phyloP scores from a whole-genome alignment of 1,140 invertebrate genomes.

The Leptestheria dahalacensis region DNA sequence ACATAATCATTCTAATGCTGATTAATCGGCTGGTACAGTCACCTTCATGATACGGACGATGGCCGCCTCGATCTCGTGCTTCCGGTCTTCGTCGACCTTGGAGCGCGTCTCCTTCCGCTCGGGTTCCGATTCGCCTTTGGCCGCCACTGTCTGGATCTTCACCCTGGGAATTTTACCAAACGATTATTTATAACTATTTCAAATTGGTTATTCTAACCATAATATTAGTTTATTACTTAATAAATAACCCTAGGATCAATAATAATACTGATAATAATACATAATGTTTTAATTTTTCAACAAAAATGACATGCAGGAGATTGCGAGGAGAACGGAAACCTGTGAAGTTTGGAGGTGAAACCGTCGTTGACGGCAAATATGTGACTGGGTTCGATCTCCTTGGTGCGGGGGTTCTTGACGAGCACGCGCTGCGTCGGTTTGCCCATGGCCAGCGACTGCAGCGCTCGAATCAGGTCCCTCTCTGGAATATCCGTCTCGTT shows the following conservation, averaged over 20 bases:
- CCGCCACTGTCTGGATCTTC: constrained; percentile 86
- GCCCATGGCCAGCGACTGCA: constrained; percentile 94
- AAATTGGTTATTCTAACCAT: neutral
- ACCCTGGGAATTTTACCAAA: constrained; percentile 45
- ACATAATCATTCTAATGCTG: neutral
- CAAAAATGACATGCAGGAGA: too few species aligned
- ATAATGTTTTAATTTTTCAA: too few species aligned
- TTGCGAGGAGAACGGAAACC: constrained; percentile 33
- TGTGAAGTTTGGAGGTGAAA: constrained; percentile 92
- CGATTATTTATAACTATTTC: neutral
- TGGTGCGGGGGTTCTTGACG: constrained; percentile 83
- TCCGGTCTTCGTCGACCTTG: constrained; percentile 97
- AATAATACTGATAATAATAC: too few species aligned
- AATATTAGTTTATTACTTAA: neutral
- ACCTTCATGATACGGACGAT: constrained; percentile 99
- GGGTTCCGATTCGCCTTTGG: constrained; percentile 95
- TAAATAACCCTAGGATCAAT: too few species aligned
- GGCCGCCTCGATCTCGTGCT: constrained; percentile 98
- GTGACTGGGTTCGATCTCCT: constrained; percentile 88
- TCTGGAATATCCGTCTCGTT: constrained; percentile 97
- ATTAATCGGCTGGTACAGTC: constrained; percentile 44
- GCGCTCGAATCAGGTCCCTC: constrained; percentile 80
- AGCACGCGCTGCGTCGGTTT: constrained; percentile 93
- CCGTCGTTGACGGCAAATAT: constrained; percentile 93
- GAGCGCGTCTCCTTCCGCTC: constrained; percentile 92